These are phyloP conservation scores for Achatina immaculata DNA, from an alignment of 1,140 invertebrate species.

Conservation along the genomic window DNA sequence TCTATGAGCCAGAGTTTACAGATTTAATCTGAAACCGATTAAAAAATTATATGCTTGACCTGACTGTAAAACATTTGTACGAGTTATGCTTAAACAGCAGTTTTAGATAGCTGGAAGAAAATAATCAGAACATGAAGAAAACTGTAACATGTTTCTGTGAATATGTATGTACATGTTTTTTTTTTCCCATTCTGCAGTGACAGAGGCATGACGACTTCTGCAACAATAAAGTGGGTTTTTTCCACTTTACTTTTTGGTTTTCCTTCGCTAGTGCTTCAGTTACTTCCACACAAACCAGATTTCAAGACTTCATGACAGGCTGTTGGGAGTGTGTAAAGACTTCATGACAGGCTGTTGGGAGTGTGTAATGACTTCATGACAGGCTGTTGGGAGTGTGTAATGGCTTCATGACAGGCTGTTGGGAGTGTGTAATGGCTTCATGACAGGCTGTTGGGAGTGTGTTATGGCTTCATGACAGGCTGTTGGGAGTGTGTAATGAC, in stretches of 20 bases:
- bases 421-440: background rate
- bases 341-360: background rate
- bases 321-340: no score
- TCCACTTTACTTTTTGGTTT: constrained; percentile 2
- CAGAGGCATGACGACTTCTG: background rate
- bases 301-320: background rate
- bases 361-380: background rate
- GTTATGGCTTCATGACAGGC: background rate
- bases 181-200: background rate
- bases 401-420: background rate
- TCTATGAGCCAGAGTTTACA: no score
- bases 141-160: no score
- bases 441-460: background rate
- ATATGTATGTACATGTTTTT: no score
- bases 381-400: background rate
- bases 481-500: background rate
- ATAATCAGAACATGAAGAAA: no score
- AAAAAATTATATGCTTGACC: no score
- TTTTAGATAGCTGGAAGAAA: no score
- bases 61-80: no score
- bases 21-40: no score
- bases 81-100: no score
- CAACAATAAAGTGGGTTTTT: constrained; percentile 6
- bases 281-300: constrained; percentile 3
- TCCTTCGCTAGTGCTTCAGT: background rate